Evolutionary conservation across 2,888 invertebrate genomes (phyloP).

Genomic region (Galerucella nymphaeae): DNA sequence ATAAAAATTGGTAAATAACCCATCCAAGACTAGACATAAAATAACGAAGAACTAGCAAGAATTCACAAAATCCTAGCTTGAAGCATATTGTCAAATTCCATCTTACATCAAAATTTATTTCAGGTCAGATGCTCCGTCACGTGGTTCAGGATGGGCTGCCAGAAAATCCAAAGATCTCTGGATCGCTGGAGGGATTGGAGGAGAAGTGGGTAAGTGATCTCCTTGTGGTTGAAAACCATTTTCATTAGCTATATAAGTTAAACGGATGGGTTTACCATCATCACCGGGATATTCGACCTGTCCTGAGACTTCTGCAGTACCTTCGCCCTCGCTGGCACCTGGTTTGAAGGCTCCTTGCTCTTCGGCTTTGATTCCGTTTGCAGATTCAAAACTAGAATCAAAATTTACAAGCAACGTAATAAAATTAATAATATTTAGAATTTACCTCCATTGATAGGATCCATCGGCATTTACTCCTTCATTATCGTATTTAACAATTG

Average conservation of each 20-base stretch:
- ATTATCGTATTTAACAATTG: conserved; percentile 71
- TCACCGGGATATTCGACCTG: conserved; percentile 72
- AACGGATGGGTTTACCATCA: conserved; percentile 73
- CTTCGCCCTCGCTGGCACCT: conserved; percentile 73
- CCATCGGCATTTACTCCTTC: conserved; percentile 74
- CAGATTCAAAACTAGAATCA: conserved; percentile 74
- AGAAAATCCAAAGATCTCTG: conserved; percentile 71
- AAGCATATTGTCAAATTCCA: no score
- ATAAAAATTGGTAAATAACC: conserved; percentile 3
- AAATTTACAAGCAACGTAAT: neutral
- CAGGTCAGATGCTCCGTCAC: conserved; percentile 25
- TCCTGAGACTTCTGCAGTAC: conserved; percentile 69
- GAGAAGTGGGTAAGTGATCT: conserved; percentile 83
- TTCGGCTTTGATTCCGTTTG: conserved; percentile 78
- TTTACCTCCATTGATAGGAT: conserved; percentile 62
- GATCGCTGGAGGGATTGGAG: conserved; percentile 82
- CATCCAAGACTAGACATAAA: conserved; percentile 17
- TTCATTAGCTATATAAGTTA: conserved; percentile 79
- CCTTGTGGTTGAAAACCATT: conserved; percentile 74
- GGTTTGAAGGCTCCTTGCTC: conserved; percentile 79
- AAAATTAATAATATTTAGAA: neutral
- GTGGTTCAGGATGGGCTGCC: conserved; percentile 41
- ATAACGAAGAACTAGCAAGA: neutral
- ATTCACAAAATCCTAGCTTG: neutral
- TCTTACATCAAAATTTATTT: neutral